Conservation (phyloP, 2,888 invertebrate genomes). For the Trachelus stipa region DNA sequence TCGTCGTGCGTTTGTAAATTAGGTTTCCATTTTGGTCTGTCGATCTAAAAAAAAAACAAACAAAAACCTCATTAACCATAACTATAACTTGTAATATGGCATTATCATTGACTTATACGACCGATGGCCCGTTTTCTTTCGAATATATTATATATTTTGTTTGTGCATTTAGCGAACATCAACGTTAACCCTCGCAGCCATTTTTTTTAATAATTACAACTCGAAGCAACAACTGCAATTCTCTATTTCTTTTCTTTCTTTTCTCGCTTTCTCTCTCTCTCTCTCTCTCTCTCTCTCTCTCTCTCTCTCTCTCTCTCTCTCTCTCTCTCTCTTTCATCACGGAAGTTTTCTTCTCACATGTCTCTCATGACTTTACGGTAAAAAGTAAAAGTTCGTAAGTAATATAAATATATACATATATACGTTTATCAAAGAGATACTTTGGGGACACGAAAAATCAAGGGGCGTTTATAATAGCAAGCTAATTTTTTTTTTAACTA, state of each 20-base stretch:
- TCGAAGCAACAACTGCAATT: background rate
- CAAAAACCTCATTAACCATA: background rate
- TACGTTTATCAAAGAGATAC: too few species aligned
- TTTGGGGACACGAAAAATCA: too few species aligned
- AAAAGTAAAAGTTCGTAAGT: background rate
- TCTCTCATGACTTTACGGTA: constrained; percentile 7
- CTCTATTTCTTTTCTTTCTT: constrained; percentile 17
- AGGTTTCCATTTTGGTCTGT: background rate
- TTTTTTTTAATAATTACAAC: constrained; percentile 5
- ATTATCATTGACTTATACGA: background rate
- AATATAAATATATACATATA: constrained; percentile 10
- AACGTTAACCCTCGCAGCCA: background rate
- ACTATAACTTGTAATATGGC: background rate
- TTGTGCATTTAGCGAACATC: background rate
- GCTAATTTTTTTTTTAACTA: too few species aligned
- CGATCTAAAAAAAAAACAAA: background rate
- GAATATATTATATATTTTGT: background rate
- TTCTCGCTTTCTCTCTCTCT: constrained; percentile 6
- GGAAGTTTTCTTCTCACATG: constrained; percentile 5
- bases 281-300: constrained; percentile 8
- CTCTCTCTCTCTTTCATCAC: constrained; percentile 11
- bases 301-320: constrained; percentile 12
- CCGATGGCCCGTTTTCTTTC: background rate
- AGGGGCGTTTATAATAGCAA: too few species aligned
- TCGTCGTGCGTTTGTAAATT: background rate